These are phyloP conservation scores for Lophura swinhoii DNA, from an alignment of 2,797 vertebrate genomes.

Conservation along the genomic window DNA sequence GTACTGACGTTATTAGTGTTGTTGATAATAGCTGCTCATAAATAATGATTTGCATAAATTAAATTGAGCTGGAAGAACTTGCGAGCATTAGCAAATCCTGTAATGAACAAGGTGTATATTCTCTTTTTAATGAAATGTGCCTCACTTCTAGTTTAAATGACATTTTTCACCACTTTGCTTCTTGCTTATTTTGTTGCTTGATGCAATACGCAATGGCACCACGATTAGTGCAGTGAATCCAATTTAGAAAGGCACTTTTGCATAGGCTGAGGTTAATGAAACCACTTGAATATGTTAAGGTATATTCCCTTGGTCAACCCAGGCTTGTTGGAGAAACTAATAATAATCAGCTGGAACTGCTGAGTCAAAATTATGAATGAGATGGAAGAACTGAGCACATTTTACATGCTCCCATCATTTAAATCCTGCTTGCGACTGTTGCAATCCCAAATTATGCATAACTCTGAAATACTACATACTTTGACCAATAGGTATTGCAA, in stretches of 20 bases:
- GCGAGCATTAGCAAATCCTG: conserved; percentile 16
- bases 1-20: conserved; percentile 24
- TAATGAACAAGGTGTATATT: conserved; percentile 6
- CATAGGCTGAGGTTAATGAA: conserved; percentile 33
- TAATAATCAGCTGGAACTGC: conserved; percentile 52
- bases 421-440: conserved; percentile 5
- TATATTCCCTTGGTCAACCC: conserved; percentile 14
- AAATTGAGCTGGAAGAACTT: conserved; percentile 38
- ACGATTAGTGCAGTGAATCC: conserved; percentile 11
- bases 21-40: conserved; percentile 43
- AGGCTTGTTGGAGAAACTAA: neutral
- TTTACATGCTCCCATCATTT: conserved; percentile 7
- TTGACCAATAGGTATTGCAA: conserved; percentile 44
- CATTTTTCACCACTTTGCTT: conserved; percentile 29
- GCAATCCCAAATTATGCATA: conserved; percentile 56
- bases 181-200: conserved; percentile 36
- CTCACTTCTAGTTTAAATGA: conserved; percentile 45
- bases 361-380: conserved; percentile 63
- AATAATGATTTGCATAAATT: conserved; percentile 54
- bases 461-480: conserved; percentile 37
- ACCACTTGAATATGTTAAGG: neutral
- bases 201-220: conserved; percentile 23
- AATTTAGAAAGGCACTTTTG: conserved; percentile 29
- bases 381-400: neutral
- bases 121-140: conserved; percentile 41